Evolutionary conservation across 1,140 invertebrate species (phyloP).

Genomic region (Heliconius hewitsoni): DNA sequence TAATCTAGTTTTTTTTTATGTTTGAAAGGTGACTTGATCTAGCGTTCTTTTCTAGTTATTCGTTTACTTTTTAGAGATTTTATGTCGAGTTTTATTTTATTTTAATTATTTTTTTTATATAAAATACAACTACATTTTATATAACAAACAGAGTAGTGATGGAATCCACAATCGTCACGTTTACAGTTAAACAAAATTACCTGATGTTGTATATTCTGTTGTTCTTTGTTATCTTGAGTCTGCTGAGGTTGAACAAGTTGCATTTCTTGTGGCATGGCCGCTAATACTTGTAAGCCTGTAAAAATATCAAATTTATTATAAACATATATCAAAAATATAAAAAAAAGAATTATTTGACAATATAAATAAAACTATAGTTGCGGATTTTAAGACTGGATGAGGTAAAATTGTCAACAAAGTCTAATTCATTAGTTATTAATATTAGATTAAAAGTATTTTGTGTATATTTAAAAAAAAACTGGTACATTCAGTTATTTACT

Average conservation of each 20-base stretch:
- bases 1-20: too few relatives aligned
- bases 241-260: constrained; percentile 76
- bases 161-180: background rate
- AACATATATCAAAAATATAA: background rate
- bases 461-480: background rate
- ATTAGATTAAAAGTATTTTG: background rate
- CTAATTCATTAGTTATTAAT: background rate
- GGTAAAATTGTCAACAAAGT: background rate
- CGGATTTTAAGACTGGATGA: background rate
- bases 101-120: too few relatives aligned
- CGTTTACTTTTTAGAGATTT: too few relatives aligned
- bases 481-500: background rate
- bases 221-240: constrained; percentile 52
- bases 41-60: too few relatives aligned
- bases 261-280: constrained; percentile 85
- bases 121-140: too few relatives aligned
- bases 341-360: background rate
- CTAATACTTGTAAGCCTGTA: constrained; percentile 84
- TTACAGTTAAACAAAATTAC: constrained; percentile 30
- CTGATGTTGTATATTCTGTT: constrained; percentile 58
- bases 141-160: too few relatives aligned
- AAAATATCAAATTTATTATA: background rate
- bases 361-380: background rate
- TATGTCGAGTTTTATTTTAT: too few relatives aligned
- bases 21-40: too few relatives aligned